Evolutionary conservation across 2,888 invertebrate species (phyloP).

Genomic region (Andrena flavipes): DNA sequence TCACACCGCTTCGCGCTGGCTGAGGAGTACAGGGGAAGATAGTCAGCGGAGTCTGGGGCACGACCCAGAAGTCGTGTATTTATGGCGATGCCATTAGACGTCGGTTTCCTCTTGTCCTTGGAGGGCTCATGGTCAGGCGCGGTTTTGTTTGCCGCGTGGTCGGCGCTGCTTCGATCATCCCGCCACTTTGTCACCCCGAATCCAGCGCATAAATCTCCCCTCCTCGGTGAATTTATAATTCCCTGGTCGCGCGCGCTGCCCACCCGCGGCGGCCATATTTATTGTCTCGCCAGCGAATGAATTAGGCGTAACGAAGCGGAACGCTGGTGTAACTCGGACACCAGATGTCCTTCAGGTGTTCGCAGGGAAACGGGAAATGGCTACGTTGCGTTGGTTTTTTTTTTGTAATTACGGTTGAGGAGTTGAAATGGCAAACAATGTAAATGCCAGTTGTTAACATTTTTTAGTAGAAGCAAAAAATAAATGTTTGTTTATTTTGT

Average conservation of each 20-base stretch:
- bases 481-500: too few species aligned
- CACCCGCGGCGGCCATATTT: constrained; percentile 2
- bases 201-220: constrained; percentile 10
- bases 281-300: constrained; percentile 6
- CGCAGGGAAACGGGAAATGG: background rate
- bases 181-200: constrained; percentile 9
- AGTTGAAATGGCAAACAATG: too few species aligned
- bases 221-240: constrained; percentile 29
- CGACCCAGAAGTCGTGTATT: constrained; percentile 6
- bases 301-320: constrained; percentile 7
- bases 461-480: too few species aligned
- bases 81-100: background rate
- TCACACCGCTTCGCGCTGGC: background rate
- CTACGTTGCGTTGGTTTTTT: too few species aligned
- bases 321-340: background rate
- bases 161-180: constrained; percentile 9
- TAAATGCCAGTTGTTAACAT: too few species aligned
- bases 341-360: background rate
- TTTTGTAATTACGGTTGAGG: too few species aligned
- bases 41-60: constrained; percentile 13
- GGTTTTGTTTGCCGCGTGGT: constrained; percentile 12
- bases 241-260: background rate
- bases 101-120: constrained; percentile 17
- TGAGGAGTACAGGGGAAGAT: background rate
- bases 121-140: constrained; percentile 9